Percentiles rank a stretch among this genome's conserved stretches.
These are phyloP conservation scores for Squalus acanthias DNA, from an alignment of 2,797 vertebrate species.

Conservation along the genomic window DNA sequence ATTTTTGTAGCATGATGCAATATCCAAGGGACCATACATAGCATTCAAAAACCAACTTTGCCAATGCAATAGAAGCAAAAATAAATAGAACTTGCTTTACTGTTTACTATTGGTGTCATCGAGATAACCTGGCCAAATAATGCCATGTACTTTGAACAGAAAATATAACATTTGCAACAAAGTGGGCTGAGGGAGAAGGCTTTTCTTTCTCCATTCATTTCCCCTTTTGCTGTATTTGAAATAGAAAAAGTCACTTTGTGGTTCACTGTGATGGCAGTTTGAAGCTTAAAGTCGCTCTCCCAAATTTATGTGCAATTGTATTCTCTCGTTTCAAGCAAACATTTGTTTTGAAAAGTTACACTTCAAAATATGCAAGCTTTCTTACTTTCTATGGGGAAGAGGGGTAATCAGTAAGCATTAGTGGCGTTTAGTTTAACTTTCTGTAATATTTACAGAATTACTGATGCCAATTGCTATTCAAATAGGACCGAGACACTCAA, in stretches of 20 bases:
- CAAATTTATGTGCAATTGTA: background rate
- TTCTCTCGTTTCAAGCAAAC: background rate
- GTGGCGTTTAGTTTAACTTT: background rate
- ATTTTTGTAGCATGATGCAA: background rate
- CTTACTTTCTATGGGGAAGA: background rate
- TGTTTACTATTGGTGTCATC: background rate
- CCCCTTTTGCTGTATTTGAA: background rate
- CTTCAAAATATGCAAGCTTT: background rate
- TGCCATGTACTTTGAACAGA: background rate
- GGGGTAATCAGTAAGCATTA: background rate
- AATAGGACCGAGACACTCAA: constrained; percentile 92
- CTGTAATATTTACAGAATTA: background rate
- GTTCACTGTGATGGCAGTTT: background rate
- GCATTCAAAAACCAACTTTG: background rate
- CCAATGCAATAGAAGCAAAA: background rate
- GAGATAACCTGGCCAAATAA: background rate
- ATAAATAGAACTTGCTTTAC: background rate
- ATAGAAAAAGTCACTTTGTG: background rate
- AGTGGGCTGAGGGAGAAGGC: background rate
- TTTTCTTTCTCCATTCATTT: background rate
- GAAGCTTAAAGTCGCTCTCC: background rate
- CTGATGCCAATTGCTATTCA: background rate
- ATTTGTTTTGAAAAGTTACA: background rate
- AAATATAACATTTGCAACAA: background rate
- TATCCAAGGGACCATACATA: background rate